Conservation (phyloP, 2,113 vertebrate genomes). For the Dendropsophus ebraccatus region DNA sequence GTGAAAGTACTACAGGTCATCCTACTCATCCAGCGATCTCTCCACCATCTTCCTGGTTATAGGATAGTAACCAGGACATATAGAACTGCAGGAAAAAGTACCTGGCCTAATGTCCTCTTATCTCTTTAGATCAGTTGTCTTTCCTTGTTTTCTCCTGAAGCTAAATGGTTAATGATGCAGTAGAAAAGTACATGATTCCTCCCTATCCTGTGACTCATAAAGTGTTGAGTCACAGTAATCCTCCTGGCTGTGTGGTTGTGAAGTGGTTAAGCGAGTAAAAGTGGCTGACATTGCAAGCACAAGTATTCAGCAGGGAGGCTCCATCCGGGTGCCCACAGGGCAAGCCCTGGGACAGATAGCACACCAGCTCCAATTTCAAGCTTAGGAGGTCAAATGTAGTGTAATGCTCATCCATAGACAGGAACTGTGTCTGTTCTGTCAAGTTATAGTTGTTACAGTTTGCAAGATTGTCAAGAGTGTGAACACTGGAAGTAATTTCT, state of each 20-base stretch:
- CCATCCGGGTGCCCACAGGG: background rate
- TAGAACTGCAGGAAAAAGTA: too few relatives aligned
- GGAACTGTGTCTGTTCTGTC: background rate
- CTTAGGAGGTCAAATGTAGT: background rate
- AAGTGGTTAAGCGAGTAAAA: background rate
- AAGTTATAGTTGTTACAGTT: background rate
- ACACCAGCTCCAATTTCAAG: slow-evolving; percentile 4
- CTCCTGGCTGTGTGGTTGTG: background rate
- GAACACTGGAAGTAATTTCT: too few relatives aligned
- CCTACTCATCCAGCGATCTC: too few relatives aligned
- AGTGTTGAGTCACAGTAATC: background rate
- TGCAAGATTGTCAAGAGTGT: background rate
- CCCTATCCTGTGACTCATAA: too few relatives aligned
- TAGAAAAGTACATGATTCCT: background rate
- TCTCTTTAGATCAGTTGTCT: background rate
- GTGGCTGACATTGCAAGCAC: slow-evolving; percentile 32
- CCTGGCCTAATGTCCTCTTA: background rate
- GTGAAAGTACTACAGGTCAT: too few relatives aligned
- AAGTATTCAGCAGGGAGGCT: background rate
- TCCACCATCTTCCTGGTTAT: too few relatives aligned
- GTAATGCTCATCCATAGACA: background rate
- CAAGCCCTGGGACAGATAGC: background rate
- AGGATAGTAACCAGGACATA: too few relatives aligned
- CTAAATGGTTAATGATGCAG: slow-evolving; percentile 4
- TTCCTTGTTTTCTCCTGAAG: background rate